Evolutionary conservation across 1,140 invertebrate genomes (phyloP), one percentile per base, ranked within the genome.

Genomic region (Caenorhabditis elegans): DNA sequence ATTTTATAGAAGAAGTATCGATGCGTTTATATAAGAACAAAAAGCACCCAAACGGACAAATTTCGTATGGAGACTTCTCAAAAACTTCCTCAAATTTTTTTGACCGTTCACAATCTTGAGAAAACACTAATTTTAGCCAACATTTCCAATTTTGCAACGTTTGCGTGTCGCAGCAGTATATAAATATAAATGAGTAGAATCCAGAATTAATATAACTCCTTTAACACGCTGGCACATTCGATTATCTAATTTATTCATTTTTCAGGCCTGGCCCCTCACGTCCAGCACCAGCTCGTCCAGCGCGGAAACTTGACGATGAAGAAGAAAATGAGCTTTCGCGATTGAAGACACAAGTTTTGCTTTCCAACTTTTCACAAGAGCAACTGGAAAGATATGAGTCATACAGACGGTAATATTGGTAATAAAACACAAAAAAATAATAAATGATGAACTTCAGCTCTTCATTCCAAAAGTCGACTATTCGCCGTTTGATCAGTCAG

Each of bases 301-400:
- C 53, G 0, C 26, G 53, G 26, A n/a, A 22, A 17, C 49, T 53
- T 26, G 49, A 26, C 22, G 53, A 31, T 22, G 60, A 70, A 43
- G 60, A 70, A 19, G 60, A 70, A 22, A 70, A 70, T 22, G 60
- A 70, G 60, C 4, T 70, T 1, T 36, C 34, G 19, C 60, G 60
- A 19, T n/a, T 70, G 60, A 70, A 70, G 60, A 43, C 60, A 19
- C 60, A 70, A 70, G 2, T 70, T 19, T 34, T 83, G 26, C 60
- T 83, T 6, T 83, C 82, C 8, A 83, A 83, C 47, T 83, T 83
- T 48, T 70, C 51, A 2, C 82, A 83, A 55, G 82, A 83, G 34
- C 82, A 83, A 19, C 53, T 83, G 0, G 80, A 60, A 15, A 49
- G 82, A 5, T 83, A 83, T 48, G 82, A 83, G 46, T 39, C 82